Evolutionary conservation across 2,113 vertebrate genomes (phyloP), one percentile per base, ranked within the genome.

Genomic region (Scartelaos histophorus): DNA sequence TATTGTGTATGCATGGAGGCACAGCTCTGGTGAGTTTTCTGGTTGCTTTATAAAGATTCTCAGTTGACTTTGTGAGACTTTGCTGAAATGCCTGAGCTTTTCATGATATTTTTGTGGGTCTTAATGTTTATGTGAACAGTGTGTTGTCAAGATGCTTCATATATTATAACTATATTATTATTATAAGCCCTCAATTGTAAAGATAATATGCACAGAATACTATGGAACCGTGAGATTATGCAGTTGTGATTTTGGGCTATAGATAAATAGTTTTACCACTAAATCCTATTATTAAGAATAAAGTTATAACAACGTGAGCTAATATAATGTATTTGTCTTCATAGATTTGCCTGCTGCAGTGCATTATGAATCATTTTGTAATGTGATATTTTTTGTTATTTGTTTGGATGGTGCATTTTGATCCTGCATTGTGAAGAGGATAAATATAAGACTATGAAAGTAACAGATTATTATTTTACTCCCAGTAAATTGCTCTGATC

Each of bases 1-100:
- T 13, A 25, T 12, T 16, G 19, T 69, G 46, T 38, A 21, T 85
- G 86, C 87, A 85, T 83, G 85, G 64, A 61, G 43, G 21, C 29
- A 12, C 24, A 73, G 7, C 58, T 35, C 19, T 21, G 47, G 49
- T 66, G 79, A 74, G 35, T 70, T 43, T 43, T 43, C n/a, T 0
- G 35, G 34, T 22, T 61, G 25, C 25, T 61, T 34, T 58, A 2
- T 56, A 9, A n/a, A 69, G 7, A 21, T 21, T 19, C 51, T 21
- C 17, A 6, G 49, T n/a, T 54, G n/a, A 9, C 3, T 6, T 58
- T 67, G 45, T 74, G 66, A 85, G 9, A 17, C n/a, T 83, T 72
- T 72, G 29, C n/a, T 15, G 61, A 51, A 71, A 49, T 82, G 84
- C n/a, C 51, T 54, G 51, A 10, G n/a, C 51, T 54, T 54, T 53